Evolutionary conservation across 2,888 invertebrate species (phyloP).

Genomic region (Cremastinae sp.): DNA sequence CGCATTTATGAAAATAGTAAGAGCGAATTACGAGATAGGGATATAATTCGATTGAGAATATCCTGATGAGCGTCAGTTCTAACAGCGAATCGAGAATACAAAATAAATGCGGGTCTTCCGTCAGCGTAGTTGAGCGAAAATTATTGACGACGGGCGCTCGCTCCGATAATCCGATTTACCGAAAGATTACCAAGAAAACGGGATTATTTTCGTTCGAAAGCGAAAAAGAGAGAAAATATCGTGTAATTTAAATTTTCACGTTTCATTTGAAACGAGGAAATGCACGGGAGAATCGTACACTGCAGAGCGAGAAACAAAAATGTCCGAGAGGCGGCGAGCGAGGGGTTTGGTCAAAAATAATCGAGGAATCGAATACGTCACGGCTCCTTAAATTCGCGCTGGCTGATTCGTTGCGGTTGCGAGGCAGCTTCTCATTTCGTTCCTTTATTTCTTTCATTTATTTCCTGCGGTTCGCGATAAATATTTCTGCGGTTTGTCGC

Average conservation of each 20-base stretch:
- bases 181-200: slow-evolving; percentile 35
- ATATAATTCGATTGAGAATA: background rate
- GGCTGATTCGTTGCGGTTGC: slow-evolving; percentile 73
- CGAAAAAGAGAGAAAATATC: slow-evolving; percentile 14
- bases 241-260: slow-evolving; percentile 22
- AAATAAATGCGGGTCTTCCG: slow-evolving; percentile 31
- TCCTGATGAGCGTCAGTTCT: too few species aligned
- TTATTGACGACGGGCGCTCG: slow-evolving; percentile 1
- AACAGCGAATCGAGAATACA: background rate
- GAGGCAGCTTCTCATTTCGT: slow-evolving; percentile 58
- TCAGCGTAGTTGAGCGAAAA: slow-evolving; percentile 16
- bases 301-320: background rate
- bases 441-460: slow-evolving; percentile 45
- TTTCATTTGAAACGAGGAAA: slow-evolving; percentile 1
- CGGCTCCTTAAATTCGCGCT: slow-evolving; percentile 72
- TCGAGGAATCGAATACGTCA: slow-evolving; percentile 72
- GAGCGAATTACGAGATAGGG: background rate
- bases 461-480: slow-evolving; percentile 14
- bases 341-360: slow-evolving; percentile 63
- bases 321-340: background rate
- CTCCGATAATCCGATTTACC: slow-evolving; percentile 30
- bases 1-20: background rate
- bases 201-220: slow-evolving; percentile 21
- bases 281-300: background rate
- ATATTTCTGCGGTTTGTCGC: slow-evolving; percentile 17